Conservation (phyloP, 2,113 vertebrate species). For the Ursus arctos region DNA sequence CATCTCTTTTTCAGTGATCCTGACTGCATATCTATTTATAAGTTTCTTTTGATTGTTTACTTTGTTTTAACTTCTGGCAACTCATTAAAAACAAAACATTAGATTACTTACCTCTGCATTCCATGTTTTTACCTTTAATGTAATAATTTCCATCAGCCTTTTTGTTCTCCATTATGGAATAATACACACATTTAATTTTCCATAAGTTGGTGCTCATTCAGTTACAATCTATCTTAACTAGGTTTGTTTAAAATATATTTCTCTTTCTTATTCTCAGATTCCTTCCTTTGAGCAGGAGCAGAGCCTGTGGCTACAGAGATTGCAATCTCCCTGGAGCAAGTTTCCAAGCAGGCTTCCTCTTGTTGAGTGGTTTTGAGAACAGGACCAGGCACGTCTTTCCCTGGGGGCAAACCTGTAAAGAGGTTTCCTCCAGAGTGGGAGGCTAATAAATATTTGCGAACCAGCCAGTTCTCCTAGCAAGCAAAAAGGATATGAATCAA, state of each 20-base stretch:
- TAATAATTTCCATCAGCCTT: background rate
- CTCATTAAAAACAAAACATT: background rate
- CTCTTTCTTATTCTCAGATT: background rate
- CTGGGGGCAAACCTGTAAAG: background rate
- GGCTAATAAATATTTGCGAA: background rate
- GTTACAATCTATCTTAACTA: background rate
- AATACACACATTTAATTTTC: constrained; percentile 23
- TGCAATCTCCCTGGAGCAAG: background rate
- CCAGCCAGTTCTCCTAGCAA: constrained; percentile 8
- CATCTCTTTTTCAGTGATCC: background rate
- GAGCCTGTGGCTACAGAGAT: background rate
- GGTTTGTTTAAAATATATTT: constrained; percentile 38
- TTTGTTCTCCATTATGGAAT: background rate
- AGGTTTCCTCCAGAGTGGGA: background rate
- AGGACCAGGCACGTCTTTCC: background rate
- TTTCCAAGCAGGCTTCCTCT: background rate
- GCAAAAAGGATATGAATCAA: background rate
- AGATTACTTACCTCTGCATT: background rate
- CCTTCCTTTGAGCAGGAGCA: background rate
- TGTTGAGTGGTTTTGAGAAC: background rate
- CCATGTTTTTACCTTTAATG: background rate
- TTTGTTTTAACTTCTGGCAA: background rate
- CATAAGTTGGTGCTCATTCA: background rate
- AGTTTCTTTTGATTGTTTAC: background rate
- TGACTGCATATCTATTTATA: background rate